Percentiles rank a stretch among this genome's conserved stretches.
Conservation (phyloP, 2,888 invertebrate genomes). For the Xanthia togata region DNA sequence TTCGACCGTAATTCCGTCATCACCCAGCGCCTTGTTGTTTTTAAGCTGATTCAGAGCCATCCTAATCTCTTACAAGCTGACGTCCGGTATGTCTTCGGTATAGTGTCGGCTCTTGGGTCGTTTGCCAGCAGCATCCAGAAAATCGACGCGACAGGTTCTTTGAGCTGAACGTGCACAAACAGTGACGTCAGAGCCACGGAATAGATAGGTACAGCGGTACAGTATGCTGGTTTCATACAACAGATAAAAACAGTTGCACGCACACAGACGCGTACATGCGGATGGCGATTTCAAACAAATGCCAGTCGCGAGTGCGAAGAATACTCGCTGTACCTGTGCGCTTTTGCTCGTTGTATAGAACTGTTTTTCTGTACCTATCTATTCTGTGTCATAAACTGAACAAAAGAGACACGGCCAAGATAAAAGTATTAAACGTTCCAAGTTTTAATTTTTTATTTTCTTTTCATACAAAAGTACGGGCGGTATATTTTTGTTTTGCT, state of each 20-base stretch:
- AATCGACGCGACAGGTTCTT: conserved; percentile 29
- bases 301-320: background rate
- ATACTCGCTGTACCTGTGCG: too few relatives aligned
- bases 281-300: background rate
- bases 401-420: conserved; percentile 65
- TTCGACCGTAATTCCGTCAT: too few relatives aligned
- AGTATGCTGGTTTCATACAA: background rate
- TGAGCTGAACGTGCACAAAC: conserved; percentile 46
- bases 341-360: background rate
- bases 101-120: too few relatives aligned
- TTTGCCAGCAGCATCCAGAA: conserved; percentile 13
- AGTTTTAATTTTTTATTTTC: conserved; percentile 61
- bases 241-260: background rate
- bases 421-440: conserved; percentile 72
- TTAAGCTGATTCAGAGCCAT: too few relatives aligned
- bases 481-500: conserved; percentile 43
- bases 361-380: background rate
- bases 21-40: too few relatives aligned
- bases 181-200: conserved; percentile 12
- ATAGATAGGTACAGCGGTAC: background rate
- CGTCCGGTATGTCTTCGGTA: too few relatives aligned
- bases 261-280: background rate
- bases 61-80: too few relatives aligned
- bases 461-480: conserved; percentile 14
- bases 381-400: conserved; percentile 49